phyloP scores from a whole-genome alignment of 1,140 invertebrate species.

The Hylaeus anthracinus region DNA sequence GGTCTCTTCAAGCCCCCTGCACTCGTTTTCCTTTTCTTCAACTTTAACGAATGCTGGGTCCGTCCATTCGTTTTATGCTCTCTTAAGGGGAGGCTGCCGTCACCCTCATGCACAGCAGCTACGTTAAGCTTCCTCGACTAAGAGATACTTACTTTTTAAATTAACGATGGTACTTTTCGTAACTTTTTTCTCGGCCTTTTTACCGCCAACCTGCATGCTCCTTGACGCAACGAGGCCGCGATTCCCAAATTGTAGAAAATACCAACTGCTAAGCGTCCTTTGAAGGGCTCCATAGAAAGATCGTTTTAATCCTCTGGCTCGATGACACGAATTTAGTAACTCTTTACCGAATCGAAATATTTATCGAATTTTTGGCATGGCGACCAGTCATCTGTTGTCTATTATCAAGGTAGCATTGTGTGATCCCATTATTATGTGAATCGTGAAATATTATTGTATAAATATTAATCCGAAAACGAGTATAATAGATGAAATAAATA shows the following conservation, averaged over 20 bases:
- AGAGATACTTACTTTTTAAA: constrained; percentile 49
- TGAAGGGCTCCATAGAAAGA: not conserved
- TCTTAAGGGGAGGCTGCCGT: not conserved
- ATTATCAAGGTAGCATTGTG: too few species aligned
- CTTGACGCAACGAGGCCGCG: not conserved
- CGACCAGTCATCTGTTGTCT: too few species aligned
- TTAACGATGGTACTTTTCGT: constrained; percentile 43
- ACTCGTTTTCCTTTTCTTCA: constrained; percentile 39
- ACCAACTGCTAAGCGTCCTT: constrained; percentile 21
- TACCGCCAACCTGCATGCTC: not conserved
- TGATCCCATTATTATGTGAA: too few species aligned
- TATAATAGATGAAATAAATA: too few species aligned
- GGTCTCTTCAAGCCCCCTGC: constrained; percentile 8
- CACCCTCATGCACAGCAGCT: not conserved
- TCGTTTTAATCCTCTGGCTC: not conserved
- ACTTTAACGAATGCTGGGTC: constrained; percentile 33
- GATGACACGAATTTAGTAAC: too few species aligned
- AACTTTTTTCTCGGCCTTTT: constrained; percentile 18
- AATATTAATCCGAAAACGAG: too few species aligned
- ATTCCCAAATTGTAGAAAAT: constrained; percentile 25
- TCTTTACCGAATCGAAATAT: too few species aligned
- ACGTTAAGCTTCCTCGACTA: constrained; percentile 24
- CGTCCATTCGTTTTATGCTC: constrained; percentile 30
- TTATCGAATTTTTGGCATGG: too few species aligned
- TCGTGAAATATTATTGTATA: too few species aligned